These are phyloP conservation scores for Hydropsyche tenuis DNA, from an alignment of 1,140 invertebrate species.

Conservation along the genomic window DNA sequence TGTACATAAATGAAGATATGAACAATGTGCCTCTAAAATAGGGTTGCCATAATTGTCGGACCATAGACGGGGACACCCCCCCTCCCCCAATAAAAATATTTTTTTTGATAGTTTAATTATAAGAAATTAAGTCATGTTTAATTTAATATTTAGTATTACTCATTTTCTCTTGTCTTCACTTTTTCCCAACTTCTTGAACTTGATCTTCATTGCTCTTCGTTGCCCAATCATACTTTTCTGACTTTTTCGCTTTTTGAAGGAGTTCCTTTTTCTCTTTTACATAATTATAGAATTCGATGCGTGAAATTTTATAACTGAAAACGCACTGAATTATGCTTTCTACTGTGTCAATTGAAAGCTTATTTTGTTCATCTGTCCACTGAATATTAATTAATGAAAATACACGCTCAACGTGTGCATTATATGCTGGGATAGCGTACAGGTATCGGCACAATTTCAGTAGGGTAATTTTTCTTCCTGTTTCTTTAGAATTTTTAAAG, in stretches of 20 bases:
- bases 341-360: conserved; percentile 2
- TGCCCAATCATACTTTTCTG: conserved; percentile 4
- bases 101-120: no score
- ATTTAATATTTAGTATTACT: no score
- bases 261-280: not conserved
- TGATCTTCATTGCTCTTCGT: not conserved
- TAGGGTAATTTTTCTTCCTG: not conserved
- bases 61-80: no score
- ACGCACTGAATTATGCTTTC: not conserved
- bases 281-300: conserved; percentile 18
- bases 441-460: not conserved
- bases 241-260: not conserved
- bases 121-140: no score
- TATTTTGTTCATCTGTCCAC: not conserved
- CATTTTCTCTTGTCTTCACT: not conserved
- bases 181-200: not conserved
- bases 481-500: not conserved
- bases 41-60: no score
- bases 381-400: conserved; percentile 10
- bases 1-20: no score
- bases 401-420: not conserved
- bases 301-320: not conserved
- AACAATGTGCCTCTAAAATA: no score
- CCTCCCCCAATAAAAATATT: no score
- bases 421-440: not conserved